phyloP scores from a whole-genome alignment of 92 coral and sea anemone species.

The Heteractis magnifica region DNA sequence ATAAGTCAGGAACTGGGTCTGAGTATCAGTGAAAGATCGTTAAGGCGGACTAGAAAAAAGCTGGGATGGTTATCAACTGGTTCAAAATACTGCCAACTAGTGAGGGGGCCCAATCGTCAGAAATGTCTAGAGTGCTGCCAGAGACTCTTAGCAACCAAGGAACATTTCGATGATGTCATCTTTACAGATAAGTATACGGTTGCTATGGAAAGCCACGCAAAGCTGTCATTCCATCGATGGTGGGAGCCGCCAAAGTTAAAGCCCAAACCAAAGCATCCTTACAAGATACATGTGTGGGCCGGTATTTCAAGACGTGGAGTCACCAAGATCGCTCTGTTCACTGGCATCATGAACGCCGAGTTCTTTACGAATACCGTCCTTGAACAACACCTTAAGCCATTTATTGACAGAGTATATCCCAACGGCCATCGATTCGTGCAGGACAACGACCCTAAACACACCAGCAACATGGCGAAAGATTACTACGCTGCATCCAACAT shows the following conservation, averaged over 20 bases:
- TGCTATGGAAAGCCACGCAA: conserved; percentile 1
- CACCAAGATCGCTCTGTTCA: conserved; percentile 35
- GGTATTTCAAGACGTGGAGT: conserved; percentile 47
- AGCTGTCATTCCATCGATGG: conserved; percentile 25
- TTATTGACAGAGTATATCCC: conserved; percentile 34
- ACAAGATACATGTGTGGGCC: conserved; percentile 47
- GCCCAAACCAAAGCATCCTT: conserved; percentile 41
- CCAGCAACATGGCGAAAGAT: conserved; percentile 23
- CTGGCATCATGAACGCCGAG: conserved; percentile 34
- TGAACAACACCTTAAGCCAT: too few relatives aligned
- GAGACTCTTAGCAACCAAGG: conserved; percentile 6
- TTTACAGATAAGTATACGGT: conserved; percentile 56
- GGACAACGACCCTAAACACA: conserved; percentile 62
- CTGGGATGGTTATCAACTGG: conserved; percentile 62
- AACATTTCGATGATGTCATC: conserved; percentile 49
- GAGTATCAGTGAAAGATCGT: conserved; percentile 25
- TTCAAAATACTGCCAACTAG: conserved; percentile 61
- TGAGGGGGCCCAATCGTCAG: conserved; percentile 43
- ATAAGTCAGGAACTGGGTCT: conserved; percentile 14
- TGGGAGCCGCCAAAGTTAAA: conserved; percentile 45
- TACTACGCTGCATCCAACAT: conserved; percentile 24
- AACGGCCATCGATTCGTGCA: conserved; percentile 48
- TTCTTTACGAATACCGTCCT: too few relatives aligned
- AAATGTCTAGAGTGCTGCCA: conserved; percentile 22
- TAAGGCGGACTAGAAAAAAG: conserved; percentile 28